Percentiles rank a stretch among this genome's conserved stretches.
Evolutionary conservation across 1,140 invertebrate genomes (phyloP).

Genomic region (Brevipalpus yothersi): DNA sequence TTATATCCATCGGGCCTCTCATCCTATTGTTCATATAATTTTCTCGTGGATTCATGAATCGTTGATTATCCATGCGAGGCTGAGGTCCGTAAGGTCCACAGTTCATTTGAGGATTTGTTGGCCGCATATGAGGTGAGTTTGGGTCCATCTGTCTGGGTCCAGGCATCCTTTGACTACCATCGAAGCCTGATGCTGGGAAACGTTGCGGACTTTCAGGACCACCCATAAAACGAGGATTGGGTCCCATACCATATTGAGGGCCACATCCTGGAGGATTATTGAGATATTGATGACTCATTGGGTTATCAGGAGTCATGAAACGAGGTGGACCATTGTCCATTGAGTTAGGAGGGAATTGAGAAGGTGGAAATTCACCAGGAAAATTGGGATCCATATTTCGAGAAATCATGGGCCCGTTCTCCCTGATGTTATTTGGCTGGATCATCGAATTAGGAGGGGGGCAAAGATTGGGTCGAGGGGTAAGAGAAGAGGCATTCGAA

Average conservation of each 20-base stretch:
- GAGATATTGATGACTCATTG: not conserved
- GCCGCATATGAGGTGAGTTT: not conserved
- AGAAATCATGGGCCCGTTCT: too few relatives aligned
- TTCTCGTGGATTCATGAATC: not conserved
- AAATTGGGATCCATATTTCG: too few relatives aligned
- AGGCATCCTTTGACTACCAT: not conserved
- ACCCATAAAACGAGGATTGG: not conserved
- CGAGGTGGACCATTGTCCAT: not conserved
- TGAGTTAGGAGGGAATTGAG: not conserved
- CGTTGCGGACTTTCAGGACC: not conserved
- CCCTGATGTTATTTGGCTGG: too few relatives aligned
- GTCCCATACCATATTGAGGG: not conserved
- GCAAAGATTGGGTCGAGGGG: too few relatives aligned
- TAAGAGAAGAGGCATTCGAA: not conserved
- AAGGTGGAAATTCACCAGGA: too few relatives aligned
- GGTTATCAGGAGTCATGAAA: not conserved
- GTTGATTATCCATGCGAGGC: not conserved
- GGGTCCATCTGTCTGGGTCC: not conserved
- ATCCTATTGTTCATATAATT: not conserved
- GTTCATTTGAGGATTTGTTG: not conserved
- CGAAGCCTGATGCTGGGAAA: not conserved
- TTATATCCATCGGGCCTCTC: not conserved
- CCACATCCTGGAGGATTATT: not conserved
- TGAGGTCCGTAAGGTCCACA: not conserved
- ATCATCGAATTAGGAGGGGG: too few relatives aligned